Base-by-base conservation (phyloP, 2,888 invertebrate genomes). In the Caenorhabditis macrosperma region DNA sequence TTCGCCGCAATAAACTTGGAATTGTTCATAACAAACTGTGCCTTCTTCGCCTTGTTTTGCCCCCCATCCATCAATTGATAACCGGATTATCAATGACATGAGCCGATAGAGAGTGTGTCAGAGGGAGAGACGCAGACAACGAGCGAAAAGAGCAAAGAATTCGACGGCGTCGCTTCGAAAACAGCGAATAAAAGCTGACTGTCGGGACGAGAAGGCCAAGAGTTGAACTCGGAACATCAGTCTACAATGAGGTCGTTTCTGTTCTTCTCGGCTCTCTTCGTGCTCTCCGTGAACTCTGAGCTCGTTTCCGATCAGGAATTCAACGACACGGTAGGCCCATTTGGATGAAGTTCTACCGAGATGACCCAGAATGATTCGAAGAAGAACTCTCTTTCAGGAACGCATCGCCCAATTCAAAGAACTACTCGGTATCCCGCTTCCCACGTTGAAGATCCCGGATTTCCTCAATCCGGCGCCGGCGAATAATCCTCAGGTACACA, bases 61-160 rank as follows among this genome's bases (percentile, higher is more conserved):
- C 61, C 17, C 20, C 15, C 50, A 61, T 7, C 33, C n/a, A n/a
- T 24, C 4, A 2, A 17, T 15, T 72, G 54, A 57, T 63, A 71
- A 55, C 54, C 61, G 44, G 63, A 55, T 63, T 72, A 69, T 61
- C 22, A 54, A 10, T 28, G 33, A 44, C 44, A 46, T 20, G 17
- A 24, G 59, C 17, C 30, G 48, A 61, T n/a, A 61, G 22, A n/a
- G n/a, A 61, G 20, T 33, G 22, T 15, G 46, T 24, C 9, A 5
- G 26, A 10, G n/a, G 9, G 15, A 10, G 52, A 64, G 41, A 54
- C 35, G 20, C 28, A 55, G 38, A 26, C 52, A 15, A 6, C 33
- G 33, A 33, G 33, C 5, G 33, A 38, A n/a, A 30, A 69, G 60
- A 60, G 69, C 69, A 61, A 69, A 69, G 60, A 60, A 69, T 69